Base-by-base conservation (phyloP, 2,797 vertebrate genomes). In the Hirundo rustica region DNA sequence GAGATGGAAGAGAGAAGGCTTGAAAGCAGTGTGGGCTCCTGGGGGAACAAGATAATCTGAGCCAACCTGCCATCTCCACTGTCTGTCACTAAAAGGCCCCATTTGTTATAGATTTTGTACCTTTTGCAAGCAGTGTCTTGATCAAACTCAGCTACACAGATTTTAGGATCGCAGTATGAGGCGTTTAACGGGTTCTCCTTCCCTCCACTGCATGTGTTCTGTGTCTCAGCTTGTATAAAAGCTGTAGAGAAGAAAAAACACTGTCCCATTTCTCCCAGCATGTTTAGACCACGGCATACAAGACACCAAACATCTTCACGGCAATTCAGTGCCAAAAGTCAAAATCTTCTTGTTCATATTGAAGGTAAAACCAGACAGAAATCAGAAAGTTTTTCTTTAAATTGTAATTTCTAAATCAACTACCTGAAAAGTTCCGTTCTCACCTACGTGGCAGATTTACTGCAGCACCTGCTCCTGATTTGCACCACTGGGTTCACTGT, bases 131-230 rank as follows among this genome's bases (percentile, higher is more conserved):
- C 38, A 58, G 30, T 8, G 19, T 40, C 72, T 83, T 81, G 72
- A 77, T 75, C 79, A 93, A 93, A 85, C 65, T 61, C 93, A 68
- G 68, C 30, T 80, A 88, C 57, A 40, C 65, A 68, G 85, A 75
- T 29, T 65, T 61, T 42, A 81, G 71, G 29, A 44, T 76, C 57
- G 29, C 78, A 80, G 65, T 32, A 64, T 22, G 61, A 94, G 77
- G 38, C 5, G 0, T 79, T 94, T 87, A 79, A 60, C 44, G 76
- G 17, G 16, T 44, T 74, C 32, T 67, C 40, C 26, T 51, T 92
- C 72, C 29, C 58, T 65, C 32, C 38, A 25, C 9, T 62, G 44
- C 54, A 17, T 55, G 36, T 70, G 51, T 45, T 91, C 57, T 77
- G 50, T 3, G 16, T 32, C 73, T 70, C 64, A 73, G 54, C 25